Conservation (phyloP, 2,113 vertebrate genomes). For the Forbesichthys agassizii region DNA sequence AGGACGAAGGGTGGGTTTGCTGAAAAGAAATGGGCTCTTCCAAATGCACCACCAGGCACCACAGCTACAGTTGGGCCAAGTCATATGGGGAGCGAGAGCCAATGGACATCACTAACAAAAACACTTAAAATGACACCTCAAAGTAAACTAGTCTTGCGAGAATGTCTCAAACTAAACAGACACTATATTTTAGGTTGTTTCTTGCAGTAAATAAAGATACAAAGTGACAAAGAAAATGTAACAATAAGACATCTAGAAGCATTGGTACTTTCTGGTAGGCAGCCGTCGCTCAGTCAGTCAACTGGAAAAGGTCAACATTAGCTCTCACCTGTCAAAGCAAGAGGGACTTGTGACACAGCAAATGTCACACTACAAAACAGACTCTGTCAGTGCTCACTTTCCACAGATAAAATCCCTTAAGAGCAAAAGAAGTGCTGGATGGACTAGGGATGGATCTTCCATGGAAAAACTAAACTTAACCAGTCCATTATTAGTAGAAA, state of each 20-base stretch:
- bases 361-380: slow-evolving; percentile 24
- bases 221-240: neutral
- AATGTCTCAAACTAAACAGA: no score
- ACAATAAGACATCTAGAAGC: slow-evolving; percentile 1
- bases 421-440: slow-evolving; percentile 5
- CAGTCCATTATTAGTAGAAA: slow-evolving; percentile 33
- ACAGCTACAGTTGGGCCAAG: neutral
- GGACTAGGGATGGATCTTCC: slow-evolving; percentile 27
- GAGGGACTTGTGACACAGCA: neutral
- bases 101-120: no score
- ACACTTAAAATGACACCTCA: no score
- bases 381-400: slow-evolving; percentile 41
- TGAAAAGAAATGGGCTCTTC: slow-evolving; percentile 17
- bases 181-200: no score
- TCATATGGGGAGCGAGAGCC: no score
- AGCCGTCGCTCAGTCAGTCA: neutral
- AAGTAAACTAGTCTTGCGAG: neutral
- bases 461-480: slow-evolving; percentile 40
- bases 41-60: neutral
- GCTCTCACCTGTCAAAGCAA: no score
- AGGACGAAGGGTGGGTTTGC: slow-evolving; percentile 16
- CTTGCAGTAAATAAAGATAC: neutral
- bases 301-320: slow-evolving; percentile 23
- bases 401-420: slow-evolving; percentile 36
- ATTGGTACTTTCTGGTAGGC: slow-evolving; percentile 4